Evolutionary conservation across 2,797 vertebrate genomes (phyloP), one percentile per base, ranked within the genome.

Genomic region (Glossophaga mutica): DNA sequence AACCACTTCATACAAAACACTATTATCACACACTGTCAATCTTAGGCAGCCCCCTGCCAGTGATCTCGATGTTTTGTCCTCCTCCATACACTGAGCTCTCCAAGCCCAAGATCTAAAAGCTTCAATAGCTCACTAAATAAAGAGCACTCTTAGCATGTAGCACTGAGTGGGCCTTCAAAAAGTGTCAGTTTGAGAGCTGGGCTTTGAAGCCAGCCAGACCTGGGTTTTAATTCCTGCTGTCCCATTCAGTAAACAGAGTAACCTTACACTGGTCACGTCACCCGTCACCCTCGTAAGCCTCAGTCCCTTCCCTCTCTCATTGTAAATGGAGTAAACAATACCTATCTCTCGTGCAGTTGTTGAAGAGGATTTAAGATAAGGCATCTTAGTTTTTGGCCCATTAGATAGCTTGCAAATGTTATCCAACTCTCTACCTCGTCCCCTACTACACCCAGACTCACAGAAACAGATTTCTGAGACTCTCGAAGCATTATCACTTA

Each of bases 301-400:
- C 70, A 3, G 2, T 24, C 32, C 50, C 55, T 46, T 52, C 19
- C 26, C 16, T 73, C 44, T 16, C 48, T 90, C 62, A 29, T 87
- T 67, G 55, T 77, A 34, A 84, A 90, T 19, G 29, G 16, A 19
- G 37, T 82, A 90, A 95, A 73, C 57, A 85, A 70, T 65, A 46
- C 21, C 73, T 65, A 79, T 48, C 12, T 62, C 48, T 62, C 48
- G 29, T 2, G 42, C 2, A 74, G 42, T n/a, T 52, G 42, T 37
- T 52, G 87, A 94, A 88, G 79, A 95, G 50, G 68, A 79, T 29
- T 88, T 88, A 71, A 81, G 83, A 94, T 81, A 93, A 94, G 39
- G 39, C 39, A 78, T 83, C 50, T 65, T 10, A 2, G 34, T 65
- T 88, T 81, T 87, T 37, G 1, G 39, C 46, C 55, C 85, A 90